A percentile compares a stretch with the other conserved stretches of the same genome.
Conservation (phyloP, 2,797 vertebrate species). For the Myripristis jacobus region DNA sequence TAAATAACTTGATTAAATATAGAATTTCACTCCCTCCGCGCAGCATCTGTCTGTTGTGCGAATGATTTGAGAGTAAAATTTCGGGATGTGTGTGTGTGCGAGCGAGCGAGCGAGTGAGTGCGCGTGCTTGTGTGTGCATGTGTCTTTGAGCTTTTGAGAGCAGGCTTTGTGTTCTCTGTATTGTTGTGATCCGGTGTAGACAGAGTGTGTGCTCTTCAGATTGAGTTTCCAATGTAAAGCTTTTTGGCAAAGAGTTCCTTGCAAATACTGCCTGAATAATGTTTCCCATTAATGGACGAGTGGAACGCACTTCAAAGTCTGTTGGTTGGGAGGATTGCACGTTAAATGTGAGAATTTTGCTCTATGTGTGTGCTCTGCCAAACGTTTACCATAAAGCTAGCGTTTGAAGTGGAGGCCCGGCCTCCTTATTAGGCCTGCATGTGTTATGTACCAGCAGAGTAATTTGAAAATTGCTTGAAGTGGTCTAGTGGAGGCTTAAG, state of each 20-base stretch:
- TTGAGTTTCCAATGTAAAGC: slow-evolving; percentile 74
- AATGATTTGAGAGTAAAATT: slow-evolving; percentile 12
- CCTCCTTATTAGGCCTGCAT: slow-evolving; percentile 73
- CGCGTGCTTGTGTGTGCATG: not conserved
- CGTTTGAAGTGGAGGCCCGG: slow-evolving; percentile 82
- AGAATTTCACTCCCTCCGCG: slow-evolving; percentile 38
- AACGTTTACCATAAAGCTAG: slow-evolving; percentile 80
- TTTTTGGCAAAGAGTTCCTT: slow-evolving; percentile 70
- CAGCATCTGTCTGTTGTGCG: slow-evolving; percentile 23
- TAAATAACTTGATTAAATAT: slow-evolving; percentile 66
- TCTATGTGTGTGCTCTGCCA: slow-evolving; percentile 68
- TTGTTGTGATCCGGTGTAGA: slow-evolving; percentile 46
- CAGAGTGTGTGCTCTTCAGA: slow-evolving; percentile 65
- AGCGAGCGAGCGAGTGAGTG: slow-evolving; percentile 8
- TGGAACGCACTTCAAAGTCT: slow-evolving; percentile 82
- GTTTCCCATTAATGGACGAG: slow-evolving; percentile 77
- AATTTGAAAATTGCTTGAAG: slow-evolving; percentile 73
- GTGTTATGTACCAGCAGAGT: slow-evolving; percentile 72
- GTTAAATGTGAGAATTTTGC: slow-evolving; percentile 80
- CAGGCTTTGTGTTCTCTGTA: slow-evolving; percentile 33
- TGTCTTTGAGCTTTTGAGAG: slow-evolving; percentile 29
- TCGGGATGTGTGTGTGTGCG: slow-evolving; percentile 7
- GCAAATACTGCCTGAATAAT: slow-evolving; percentile 80
- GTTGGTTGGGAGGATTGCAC: slow-evolving; percentile 78
- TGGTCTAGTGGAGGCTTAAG: slow-evolving; percentile 63